Percentiles rank a stretch among this genome's conserved stretches.
Conservation (phyloP, 1,140 invertebrate species). For the Neodiprion fabricii region DNA sequence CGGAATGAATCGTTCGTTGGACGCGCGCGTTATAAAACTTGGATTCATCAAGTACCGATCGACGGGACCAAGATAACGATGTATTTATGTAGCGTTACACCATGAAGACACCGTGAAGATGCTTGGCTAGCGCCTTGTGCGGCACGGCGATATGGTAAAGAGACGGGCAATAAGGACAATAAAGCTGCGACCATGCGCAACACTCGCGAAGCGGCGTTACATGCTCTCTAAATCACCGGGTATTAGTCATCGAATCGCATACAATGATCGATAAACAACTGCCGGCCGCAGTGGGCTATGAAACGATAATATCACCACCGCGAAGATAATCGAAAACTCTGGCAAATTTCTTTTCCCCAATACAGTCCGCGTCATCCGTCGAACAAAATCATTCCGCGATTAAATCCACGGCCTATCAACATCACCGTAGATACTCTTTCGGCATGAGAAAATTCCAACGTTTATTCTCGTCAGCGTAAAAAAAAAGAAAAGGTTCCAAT, state of each 20-base stretch:
- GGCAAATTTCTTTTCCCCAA: not conserved
- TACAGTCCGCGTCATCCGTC: no score
- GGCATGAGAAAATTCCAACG: no score
- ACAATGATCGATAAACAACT: not conserved
- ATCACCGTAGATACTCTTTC: no score
- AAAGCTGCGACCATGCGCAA: not conserved
- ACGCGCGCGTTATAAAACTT: not conserved
- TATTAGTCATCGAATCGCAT: not conserved
- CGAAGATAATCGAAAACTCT: not conserved
- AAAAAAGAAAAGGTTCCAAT: no score
- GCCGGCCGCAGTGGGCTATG: not conserved
- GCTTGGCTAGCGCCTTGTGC: conserved; percentile 3
- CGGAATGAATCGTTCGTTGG: no score
- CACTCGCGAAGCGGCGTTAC: not conserved
- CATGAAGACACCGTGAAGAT: conserved; percentile 4
- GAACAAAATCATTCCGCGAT: no score
- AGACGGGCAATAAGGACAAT: not conserved
- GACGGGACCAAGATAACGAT: not conserved
- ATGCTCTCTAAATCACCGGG: not conserved
- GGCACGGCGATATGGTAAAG: conserved; percentile 4
- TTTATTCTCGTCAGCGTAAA: no score
- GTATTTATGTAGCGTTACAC: conserved; percentile 2
- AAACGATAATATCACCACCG: not conserved
- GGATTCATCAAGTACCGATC: not conserved
- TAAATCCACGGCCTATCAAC: no score